Percentiles rank a stretch among this genome's conserved stretches.
Evolutionary conservation across 1,140 invertebrate genomes (phyloP).

Genomic region (Zaprionus tsacasi): DNA sequence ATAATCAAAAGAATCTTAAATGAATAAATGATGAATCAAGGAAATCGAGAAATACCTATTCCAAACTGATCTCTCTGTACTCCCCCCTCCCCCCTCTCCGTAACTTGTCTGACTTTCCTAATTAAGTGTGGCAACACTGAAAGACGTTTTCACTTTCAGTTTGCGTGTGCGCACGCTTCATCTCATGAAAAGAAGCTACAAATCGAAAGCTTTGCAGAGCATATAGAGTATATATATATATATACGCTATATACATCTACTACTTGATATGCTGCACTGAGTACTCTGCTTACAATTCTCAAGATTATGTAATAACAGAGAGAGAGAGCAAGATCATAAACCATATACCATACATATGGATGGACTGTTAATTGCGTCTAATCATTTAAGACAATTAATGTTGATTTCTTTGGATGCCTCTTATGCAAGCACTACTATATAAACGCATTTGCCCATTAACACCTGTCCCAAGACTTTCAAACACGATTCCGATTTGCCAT

Average conservation of each 20-base stretch:
- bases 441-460: slow-evolving; percentile 37
- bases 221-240: neutral
- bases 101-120: neutral
- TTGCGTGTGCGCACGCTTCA: slow-evolving; percentile 17
- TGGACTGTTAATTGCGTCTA: neutral
- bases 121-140: neutral
- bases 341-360: too few relatives aligned
- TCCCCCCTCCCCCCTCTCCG: too few relatives aligned
- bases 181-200: neutral
- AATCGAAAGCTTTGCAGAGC: neutral
- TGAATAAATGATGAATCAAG: neutral
- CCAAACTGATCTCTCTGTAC: neutral
- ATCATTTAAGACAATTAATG: slow-evolving; percentile 14
- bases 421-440: slow-evolving; percentile 26
- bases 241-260: neutral
- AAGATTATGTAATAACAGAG: neutral
- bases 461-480: slow-evolving; percentile 34
- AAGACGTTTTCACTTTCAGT: slow-evolving; percentile 4
- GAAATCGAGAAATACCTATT: neutral
- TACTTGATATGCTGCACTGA: neutral
- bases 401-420: slow-evolving; percentile 6
- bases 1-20: slow-evolving; percentile 10
- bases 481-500: slow-evolving; percentile 29
- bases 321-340: neutral
- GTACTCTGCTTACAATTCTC: neutral